Evolutionary conservation across 1,140 invertebrate genomes (phyloP).

Genomic region (Monochamus saltuarius): DNA sequence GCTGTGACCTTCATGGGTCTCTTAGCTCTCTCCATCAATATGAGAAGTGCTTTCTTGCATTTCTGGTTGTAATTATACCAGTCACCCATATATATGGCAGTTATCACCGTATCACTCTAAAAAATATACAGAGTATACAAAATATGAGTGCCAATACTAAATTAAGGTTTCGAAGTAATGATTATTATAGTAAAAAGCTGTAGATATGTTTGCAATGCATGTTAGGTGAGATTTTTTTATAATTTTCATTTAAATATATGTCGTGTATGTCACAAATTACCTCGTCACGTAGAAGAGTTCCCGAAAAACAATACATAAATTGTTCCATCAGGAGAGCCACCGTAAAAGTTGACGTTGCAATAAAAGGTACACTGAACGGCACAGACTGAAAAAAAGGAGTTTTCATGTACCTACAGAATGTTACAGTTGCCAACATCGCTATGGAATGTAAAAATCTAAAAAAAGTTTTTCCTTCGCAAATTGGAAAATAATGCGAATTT

Average conservation of each 20-base stretch:
- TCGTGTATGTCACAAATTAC: too few species aligned
- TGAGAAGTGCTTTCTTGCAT: constrained; percentile 25
- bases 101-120: constrained; percentile 24
- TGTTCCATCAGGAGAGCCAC: constrained; percentile 32
- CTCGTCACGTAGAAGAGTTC: constrained; percentile 34
- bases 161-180: too few species aligned
- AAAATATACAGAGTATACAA: too few species aligned
- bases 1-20: constrained; percentile 22
- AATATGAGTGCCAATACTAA: too few species aligned
- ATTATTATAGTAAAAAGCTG: too few species aligned
- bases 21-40: constrained; percentile 34
- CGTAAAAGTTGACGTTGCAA: not conserved
- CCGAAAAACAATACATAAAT: constrained; percentile 46
- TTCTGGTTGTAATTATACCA: constrained; percentile 32
- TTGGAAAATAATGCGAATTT: too few species aligned
- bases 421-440: too few species aligned
- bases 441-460: too few species aligned
- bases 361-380: constrained; percentile 4
- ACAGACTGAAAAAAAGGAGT: constrained; percentile 18
- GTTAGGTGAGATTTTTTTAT: not conserved
- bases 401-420: too few species aligned
- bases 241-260: too few species aligned
- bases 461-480: too few species aligned
- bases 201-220: not conserved
- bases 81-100: constrained; percentile 29